Base-by-base conservation (phyloP, 2,797 vertebrate species). In the Pipistrellus kuhlii region DNA sequence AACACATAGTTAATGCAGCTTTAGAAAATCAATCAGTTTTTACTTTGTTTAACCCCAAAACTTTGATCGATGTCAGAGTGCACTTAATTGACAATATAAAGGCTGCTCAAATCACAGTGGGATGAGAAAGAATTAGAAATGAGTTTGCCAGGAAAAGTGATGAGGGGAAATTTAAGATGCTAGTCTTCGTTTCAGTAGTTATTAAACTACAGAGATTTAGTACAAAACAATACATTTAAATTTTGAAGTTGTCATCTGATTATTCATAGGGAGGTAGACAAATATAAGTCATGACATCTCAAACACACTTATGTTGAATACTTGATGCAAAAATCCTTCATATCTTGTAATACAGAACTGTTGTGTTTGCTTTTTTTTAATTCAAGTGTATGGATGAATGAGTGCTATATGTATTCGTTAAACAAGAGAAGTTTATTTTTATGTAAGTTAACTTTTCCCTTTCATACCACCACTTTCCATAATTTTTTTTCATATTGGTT, bases 401-500 rank as follows among this genome's bases (percentile, higher is more conserved):
- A 88, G 21, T 62, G 8, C 11, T 69, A 18, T 66, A 53, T n/a
- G 21, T 30, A 85, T 80, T 76, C 81, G 90, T 96, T 72, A 88
- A 88, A 85, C 95, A n/a, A 97, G 64, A 91, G 10, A 51, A 44
- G 44, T 72, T 59, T 0, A 0, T 53, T 48, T 95, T 97, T 94
- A 46, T 93, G 17, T 91, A 94, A 97, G 51, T 68, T 6, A 97
- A 51, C 11, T 82, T 95, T 96, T 95, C 80, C 75, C 86, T 57
- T 94, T 81, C 53, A 62, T 71, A 51, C 20, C 25, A 96, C 69
- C 64, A 25, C 92, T 96, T 96, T 96, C 93, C 53, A 77, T 72
- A 84, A 90, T 96, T 88, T 69, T 96, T 72, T 96, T 72, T 96
- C 46, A 85, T 30, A 96, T 20, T 83, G 59, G 44, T 94, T 77